Evolutionary conservation across 2,113 vertebrate genomes (phyloP), one percentile per base, ranked within the genome.

Genomic region (Austrofundulus limnaeus): DNA sequence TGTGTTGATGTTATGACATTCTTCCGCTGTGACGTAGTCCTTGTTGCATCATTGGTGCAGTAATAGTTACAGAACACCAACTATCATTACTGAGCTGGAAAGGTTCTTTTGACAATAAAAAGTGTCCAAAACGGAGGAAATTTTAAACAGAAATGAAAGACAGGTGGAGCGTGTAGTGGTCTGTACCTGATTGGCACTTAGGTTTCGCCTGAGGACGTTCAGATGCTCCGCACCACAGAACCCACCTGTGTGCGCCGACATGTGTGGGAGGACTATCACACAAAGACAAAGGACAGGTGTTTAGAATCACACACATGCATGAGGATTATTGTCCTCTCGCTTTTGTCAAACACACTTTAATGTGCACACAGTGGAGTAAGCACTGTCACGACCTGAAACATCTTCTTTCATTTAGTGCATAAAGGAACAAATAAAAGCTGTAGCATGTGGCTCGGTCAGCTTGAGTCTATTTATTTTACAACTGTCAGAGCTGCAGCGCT

Each of bases 221-320:
- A 93, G 70, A 51, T 46, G 66, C 20, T 88, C 73, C 2, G 85
- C 52, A 50, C 81, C 85, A 71, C 92, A 93, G 74, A 91, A 92
- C 28, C 78, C 85, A 67, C 34, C 72, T 23, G 16, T 50, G 23
- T 46, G 13, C 1, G 50, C 63, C 47, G 42, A 71, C 66, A 53
- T 49, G 2, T 68, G 73, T 16, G 85, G 66, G 4, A 77, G 66
- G 16, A 86, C 91, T 93, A 12, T 37, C 12, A 56, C 1, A 43
- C 48, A 61, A 57, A 81, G 19, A 70, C 20, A 48, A 48, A 28
- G 60, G 57, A 76, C 12, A 63, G 7, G 48, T 19, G 31, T 13
- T 37, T 28, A 41, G 17, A 42, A 5, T 16, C 41, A 42, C 48
- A 46, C 15, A 50, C 25, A 42, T 41, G 54, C 6, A 19, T 1